A percentile compares a stretch with the other conserved stretches of the same genome.
These are phyloP conservation scores for Daubentonia madagascariensis DNA, from an alignment of 2,113 vertebrate genomes.

Conservation along the genomic window DNA sequence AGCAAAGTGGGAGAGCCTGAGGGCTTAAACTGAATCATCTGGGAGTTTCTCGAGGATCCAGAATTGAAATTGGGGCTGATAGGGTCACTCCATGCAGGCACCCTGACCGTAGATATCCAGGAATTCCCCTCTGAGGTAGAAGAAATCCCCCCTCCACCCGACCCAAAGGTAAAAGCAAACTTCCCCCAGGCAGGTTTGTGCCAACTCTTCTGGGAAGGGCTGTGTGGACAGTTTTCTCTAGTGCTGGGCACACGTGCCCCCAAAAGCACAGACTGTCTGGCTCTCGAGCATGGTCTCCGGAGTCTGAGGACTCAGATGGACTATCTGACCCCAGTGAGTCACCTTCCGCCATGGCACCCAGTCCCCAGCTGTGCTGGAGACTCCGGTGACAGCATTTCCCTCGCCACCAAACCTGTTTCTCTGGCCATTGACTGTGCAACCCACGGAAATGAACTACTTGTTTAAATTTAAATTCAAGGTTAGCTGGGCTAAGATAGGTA, in stretches of 20 bases:
- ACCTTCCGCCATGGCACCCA: neutral
- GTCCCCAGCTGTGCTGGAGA: neutral
- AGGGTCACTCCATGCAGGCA: neutral
- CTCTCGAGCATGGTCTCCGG: neutral
- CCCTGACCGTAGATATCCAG: neutral
- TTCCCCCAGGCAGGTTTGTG: neutral
- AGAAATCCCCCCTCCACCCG: neutral
- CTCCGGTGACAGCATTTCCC: neutral
- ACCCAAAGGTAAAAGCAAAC: neutral
- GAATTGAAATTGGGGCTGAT: neutral
- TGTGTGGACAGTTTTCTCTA: neutral
- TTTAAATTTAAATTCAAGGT: neutral
- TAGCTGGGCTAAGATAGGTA: neutral
- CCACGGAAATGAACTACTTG: neutral
- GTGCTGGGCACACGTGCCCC: neutral
- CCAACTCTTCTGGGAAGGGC: neutral
- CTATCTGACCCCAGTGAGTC: neutral
- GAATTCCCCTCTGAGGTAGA: neutral
- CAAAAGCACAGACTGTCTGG: neutral
- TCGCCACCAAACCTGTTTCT: neutral
- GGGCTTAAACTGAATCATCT: neutral
- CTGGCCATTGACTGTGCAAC: neutral
- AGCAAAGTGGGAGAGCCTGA: neutral
- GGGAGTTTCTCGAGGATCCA: neutral
- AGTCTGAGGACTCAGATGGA: neutral